Percentiles rank a stretch among this genome's conserved stretches.
Evolutionary conservation across 2,113 vertebrate species (phyloP).

Genomic region (Xerus inauris): DNA sequence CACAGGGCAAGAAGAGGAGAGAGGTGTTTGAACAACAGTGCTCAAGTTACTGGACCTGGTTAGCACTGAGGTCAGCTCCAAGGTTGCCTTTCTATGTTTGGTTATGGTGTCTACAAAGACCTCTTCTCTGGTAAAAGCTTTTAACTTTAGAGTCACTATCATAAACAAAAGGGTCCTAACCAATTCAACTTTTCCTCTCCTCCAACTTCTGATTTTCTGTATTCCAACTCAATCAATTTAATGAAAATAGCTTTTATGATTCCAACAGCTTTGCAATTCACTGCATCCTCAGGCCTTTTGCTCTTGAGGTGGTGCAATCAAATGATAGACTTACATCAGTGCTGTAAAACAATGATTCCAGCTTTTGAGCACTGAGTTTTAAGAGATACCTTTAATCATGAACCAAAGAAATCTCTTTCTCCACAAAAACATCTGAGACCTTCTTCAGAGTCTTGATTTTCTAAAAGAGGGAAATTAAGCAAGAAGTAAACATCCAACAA

Average conservation of each 20-base stretch:
- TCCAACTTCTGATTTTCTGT: neutral
- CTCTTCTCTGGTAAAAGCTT: neutral
- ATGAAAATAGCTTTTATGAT: neutral
- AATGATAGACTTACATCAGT: neutral
- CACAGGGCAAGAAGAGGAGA: neutral
- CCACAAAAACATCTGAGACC: neutral
- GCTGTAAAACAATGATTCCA: neutral
- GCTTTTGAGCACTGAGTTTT: neutral
- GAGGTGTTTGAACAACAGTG: neutral
- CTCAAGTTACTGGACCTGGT: neutral
- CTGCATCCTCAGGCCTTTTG: neutral
- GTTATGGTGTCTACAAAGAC: neutral
- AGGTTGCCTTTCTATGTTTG: neutral
- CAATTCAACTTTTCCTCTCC: neutral
- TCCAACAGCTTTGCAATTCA: neutral
- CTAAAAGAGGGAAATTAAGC: neutral
- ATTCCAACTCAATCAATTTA: neutral
- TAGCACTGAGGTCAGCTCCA: neutral
- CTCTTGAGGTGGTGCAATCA: neutral
- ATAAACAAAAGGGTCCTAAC: neutral
- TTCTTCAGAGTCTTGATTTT: neutral
- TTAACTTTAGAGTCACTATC: neutral
- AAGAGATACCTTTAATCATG: conserved; percentile 3
- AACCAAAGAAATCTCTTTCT: conserved; percentile 6
- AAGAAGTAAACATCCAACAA: neutral